Evolutionary conservation across 2,888 invertebrate genomes (phyloP), one percentile per base, ranked within the genome.

Genomic region (Abrostola tripartita): DNA sequence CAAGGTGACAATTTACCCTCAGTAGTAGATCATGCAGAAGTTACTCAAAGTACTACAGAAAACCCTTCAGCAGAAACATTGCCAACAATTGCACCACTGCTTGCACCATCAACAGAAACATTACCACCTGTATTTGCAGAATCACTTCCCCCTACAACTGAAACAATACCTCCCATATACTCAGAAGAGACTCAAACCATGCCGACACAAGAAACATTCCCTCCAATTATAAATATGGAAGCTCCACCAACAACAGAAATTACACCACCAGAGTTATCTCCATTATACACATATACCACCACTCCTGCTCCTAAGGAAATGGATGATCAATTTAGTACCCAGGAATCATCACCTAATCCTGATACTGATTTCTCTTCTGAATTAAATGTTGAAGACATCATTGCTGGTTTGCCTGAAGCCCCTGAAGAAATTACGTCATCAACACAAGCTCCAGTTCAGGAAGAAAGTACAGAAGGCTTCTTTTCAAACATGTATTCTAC

Each of bases 401-500:
- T 80, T 5, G 65, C 63, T n/a, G 63, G 70, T 38, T 74, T 79
- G 51, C 78, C 81, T 37, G 85, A 86, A 70, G 56, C 66, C 40
- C 58, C 72, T 42, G 64, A 61, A 60, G 77, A 67, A 8, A 51
- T 52, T 38, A 62, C 44, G 52, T 14, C 61, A 37, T 52, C 81
- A 54, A 74, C 61, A 12, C 79, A 84, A 58, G 38, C 60, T 37
- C 55, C 78, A 42, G 36, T 60, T 12, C 61, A 78, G 57, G 81
- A 85, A 53, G 85, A 84, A 52, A 83, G 65, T 52, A 65, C 72
- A 35, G 82, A 85, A 67, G 79, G 90, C 40, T 82, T 93, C 52
- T 76, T 93, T 7, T 89, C 92, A 61, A 86, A 80, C 55, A 82
- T 94, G 68, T 92, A 89, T 65, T 82, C 92, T 47, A 89, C 88